Conservation (phyloP, 2,888 invertebrate genomes). For the Heliconius cydno region DNA sequence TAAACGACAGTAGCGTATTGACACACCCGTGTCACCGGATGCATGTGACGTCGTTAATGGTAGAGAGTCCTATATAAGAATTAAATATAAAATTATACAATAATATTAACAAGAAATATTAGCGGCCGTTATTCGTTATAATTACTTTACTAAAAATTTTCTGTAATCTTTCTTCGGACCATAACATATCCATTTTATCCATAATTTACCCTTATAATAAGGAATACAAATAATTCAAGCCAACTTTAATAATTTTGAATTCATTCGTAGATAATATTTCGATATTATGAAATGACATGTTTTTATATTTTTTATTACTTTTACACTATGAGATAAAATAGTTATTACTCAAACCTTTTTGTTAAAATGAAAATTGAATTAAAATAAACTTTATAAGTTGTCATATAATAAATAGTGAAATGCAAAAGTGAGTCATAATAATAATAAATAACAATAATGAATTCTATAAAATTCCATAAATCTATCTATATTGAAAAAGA, state of each 20-base stretch:
- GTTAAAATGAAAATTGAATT: no score
- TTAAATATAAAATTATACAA: neutral
- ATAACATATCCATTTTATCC: slow-evolving; percentile 57
- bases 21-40: slow-evolving; percentile 56
- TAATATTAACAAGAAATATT: neutral
- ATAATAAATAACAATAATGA: no score
- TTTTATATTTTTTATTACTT: slow-evolving; percentile 4
- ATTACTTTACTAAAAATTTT: slow-evolving; percentile 54
- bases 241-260: slow-evolving; percentile 45
- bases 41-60: slow-evolving; percentile 51
- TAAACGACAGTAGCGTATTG: slow-evolving; percentile 56
- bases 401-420: no score
- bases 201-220: slow-evolving; percentile 22
- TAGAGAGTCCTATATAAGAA: slow-evolving; percentile 51
- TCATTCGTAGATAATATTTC: slow-evolving; percentile 1
- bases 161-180: slow-evolving; percentile 56
- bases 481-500: no score
- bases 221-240: slow-evolving; percentile 28
- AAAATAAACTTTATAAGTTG: no score
- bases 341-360: neutral
- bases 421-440: no score
- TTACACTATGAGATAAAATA: neutral
- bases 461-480: no score
- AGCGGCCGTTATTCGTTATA: neutral
- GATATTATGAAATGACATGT: neutral